Evolutionary conservation across 2,797 vertebrate species (phyloP).

Genomic region (Pelobates cultripes): DNA sequence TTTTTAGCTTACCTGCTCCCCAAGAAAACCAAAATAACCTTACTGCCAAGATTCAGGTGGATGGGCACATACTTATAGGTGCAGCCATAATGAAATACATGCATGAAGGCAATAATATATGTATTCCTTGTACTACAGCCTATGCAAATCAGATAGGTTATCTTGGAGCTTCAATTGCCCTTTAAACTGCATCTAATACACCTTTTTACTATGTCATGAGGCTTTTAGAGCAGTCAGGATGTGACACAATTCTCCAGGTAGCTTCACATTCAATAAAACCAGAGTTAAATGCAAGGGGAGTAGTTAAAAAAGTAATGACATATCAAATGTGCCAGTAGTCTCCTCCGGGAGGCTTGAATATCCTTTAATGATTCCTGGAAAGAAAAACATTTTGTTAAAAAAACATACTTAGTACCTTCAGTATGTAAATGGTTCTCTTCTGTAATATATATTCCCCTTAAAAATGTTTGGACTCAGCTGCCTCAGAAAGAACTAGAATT

Average conservation of each 20-base stretch:
- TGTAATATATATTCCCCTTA: background rate
- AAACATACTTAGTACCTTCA: background rate
- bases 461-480: background rate
- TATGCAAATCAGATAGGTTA: too few relatives aligned
- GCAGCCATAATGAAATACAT: too few relatives aligned
- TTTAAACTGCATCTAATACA: too few relatives aligned
- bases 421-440: background rate
- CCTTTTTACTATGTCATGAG: background rate
- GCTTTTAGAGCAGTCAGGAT: background rate
- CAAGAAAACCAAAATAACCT: too few relatives aligned
- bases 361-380: constrained; percentile 21
- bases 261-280: constrained; percentile 25
- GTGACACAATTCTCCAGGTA: constrained; percentile 6
- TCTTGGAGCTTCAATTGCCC: too few relatives aligned
- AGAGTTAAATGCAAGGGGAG: constrained; percentile 23
- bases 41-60: too few relatives aligned
- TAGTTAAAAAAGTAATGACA: constrained; percentile 26
- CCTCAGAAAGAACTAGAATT: too few relatives aligned
- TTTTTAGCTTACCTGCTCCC: too few relatives aligned
- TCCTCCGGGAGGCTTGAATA: constrained; percentile 20
- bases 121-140: too few relatives aligned
- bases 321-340: constrained; percentile 24
- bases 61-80: too few relatives aligned
- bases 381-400: background rate
- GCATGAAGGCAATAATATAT: too few relatives aligned